phyloP scores from a whole-genome alignment of 2,888 invertebrate species.

The Drosophila cracens region DNA sequence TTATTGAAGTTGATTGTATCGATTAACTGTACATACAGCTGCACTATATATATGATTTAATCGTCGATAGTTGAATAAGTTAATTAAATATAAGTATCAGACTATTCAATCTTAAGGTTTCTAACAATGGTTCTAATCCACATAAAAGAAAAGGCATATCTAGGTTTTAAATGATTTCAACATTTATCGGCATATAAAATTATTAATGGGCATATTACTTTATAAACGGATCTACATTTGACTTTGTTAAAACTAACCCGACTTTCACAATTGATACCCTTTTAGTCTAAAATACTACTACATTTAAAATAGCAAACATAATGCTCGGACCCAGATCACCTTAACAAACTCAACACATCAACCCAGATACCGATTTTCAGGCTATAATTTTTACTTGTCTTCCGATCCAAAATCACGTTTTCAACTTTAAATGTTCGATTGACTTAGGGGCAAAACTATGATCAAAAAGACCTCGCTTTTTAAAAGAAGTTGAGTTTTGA shows the following conservation, averaged over 20 bases:
- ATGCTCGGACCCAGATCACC: not conserved
- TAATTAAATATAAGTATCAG: not conserved
- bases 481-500: no score
- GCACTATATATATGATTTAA: not conserved
- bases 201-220: not conserved
- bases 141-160: no score
- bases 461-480: no score
- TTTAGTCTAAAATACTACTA: not conserved
- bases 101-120: not conserved
- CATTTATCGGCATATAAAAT: not conserved
- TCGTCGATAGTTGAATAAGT: not conserved
- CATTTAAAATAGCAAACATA: not conserved
- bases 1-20: not conserved
- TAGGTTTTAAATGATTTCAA: no score
- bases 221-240: not conserved
- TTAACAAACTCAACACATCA: not conserved
- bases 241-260: not conserved
- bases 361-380: no score
- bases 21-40: not conserved
- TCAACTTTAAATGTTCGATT: no score
- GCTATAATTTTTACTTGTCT: no score
- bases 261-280: not conserved
- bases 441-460: no score
- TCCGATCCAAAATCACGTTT: no score
- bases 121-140: no score